These are phyloP conservation scores for Drosophila rhopaloa DNA, from an alignment of 1,140 invertebrate genomes.

Conservation along the genomic window DNA sequence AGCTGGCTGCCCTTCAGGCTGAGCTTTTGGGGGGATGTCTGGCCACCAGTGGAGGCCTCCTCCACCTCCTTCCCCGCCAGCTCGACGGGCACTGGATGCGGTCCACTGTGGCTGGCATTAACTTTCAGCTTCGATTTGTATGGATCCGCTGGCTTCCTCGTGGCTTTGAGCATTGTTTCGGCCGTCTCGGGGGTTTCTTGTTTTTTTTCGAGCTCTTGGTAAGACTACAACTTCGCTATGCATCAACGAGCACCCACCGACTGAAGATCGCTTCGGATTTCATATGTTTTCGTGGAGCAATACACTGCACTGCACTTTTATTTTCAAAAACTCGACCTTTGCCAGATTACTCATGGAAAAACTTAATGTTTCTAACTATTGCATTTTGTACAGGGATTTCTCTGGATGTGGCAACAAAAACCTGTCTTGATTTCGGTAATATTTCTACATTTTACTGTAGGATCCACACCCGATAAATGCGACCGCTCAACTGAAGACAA, in stretches of 20 bases:
- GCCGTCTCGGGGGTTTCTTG: constrained; percentile 21
- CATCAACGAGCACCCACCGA: constrained; percentile 54
- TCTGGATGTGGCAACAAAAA: constrained; percentile 16
- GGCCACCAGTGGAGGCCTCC: constrained; percentile 29
- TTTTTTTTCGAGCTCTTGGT: constrained; percentile 28
- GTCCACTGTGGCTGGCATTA: constrained; percentile 41
- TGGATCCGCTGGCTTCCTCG: constrained; percentile 67
- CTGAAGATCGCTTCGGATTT: constrained; percentile 36
- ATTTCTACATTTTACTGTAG: constrained; percentile 2
- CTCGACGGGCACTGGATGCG: constrained; percentile 30
- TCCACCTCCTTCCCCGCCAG: constrained; percentile 8
- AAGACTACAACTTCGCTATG: constrained; percentile 57
- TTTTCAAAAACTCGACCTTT: background rate
- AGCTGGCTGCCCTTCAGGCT: constrained; percentile 91
- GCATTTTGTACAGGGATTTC: background rate
- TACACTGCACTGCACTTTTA: constrained; percentile 13
- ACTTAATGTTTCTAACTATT: background rate
- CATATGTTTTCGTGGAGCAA: constrained; percentile 26
- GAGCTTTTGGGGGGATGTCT: constrained; percentile 87
- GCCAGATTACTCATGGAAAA: background rate
- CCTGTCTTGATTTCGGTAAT: constrained; percentile 16
- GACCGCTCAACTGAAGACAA: constrained; percentile 73
- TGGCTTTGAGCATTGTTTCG: constrained; percentile 78
- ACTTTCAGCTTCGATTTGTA: constrained; percentile 78
- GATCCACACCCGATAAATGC: constrained; percentile 56